These are phyloP conservation scores for Cryptops parisi DNA, from an alignment of 2,888 invertebrate genomes.

Conservation along the genomic window DNA sequence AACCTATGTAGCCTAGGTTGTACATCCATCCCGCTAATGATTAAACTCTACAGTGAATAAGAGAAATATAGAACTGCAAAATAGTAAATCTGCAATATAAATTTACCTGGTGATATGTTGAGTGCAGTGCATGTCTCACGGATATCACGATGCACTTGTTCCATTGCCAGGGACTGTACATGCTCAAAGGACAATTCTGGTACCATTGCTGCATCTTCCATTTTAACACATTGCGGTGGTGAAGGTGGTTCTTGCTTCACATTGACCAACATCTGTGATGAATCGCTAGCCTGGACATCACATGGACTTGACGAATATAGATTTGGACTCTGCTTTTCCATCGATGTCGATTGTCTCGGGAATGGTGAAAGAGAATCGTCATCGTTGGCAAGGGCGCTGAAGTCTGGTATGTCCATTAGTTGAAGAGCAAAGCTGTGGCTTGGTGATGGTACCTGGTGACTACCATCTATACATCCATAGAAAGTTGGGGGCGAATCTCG, in stretches of 20 bases:
- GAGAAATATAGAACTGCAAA: too few species aligned
- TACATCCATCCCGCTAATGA: too few species aligned
- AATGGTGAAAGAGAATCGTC: constrained; percentile 4
- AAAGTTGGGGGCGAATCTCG: background rate
- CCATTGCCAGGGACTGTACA: constrained; percentile 55
- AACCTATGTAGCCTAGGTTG: too few species aligned
- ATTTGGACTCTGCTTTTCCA: background rate
- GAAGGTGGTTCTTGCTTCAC: background rate
- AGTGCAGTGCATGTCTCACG: constrained; percentile 68
- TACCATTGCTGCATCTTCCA: constrained; percentile 8
- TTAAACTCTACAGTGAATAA: too few species aligned
- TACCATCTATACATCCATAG: background rate
- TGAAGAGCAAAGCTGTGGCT: background rate
- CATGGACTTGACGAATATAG: too few species aligned
- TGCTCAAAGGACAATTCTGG: constrained; percentile 6
- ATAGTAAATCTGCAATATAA: constrained; percentile 8
- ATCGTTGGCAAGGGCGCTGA: constrained; percentile 2
- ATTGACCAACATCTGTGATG: background rate
- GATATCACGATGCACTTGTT: constrained; percentile 71
- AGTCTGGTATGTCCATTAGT: constrained; percentile 10
- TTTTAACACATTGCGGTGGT: background rate
- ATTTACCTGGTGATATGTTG: constrained; percentile 76
- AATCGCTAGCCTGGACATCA: too few species aligned
- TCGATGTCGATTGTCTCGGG: background rate
- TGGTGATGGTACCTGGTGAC: constrained; percentile 6